Percentiles rank a stretch among this genome's conserved stretches.
Conservation (phyloP, 2,113 vertebrate species). For the Casuarius casuarius region DNA sequence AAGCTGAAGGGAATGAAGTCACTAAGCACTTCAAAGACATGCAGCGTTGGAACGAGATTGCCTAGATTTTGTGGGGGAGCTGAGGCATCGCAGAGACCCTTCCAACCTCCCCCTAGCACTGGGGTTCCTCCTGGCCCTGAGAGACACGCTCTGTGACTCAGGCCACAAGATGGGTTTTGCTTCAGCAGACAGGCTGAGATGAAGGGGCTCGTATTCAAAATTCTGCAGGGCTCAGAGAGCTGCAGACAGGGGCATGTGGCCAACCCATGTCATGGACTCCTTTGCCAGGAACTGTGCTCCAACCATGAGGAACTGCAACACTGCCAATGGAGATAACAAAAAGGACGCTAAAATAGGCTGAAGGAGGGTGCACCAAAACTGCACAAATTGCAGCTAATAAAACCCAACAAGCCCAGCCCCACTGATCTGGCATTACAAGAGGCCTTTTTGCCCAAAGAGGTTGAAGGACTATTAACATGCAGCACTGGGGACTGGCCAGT, state of each 20-base stretch:
- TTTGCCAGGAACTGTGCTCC: background rate
- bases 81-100: background rate
- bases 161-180: background rate
- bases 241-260: fast-evolving
- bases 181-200: background rate
- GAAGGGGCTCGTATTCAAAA: background rate
- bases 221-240: background rate
- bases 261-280: background rate
- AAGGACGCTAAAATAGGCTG: background rate
- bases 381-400: background rate
- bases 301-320: too few species aligned
- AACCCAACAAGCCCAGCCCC: background rate
- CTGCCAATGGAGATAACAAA: background rate
- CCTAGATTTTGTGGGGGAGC: background rate
- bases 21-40: background rate
- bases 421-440: background rate
- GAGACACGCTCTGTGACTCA: background rate
- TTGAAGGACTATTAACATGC: fast-evolving
- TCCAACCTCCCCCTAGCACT: background rate
- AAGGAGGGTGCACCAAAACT: background rate
- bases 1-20: too few species aligned
- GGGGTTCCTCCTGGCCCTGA: background rate
- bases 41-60: background rate
- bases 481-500: fast-evolving
- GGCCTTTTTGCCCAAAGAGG: background rate